Evolutionary conservation across 2,888 invertebrate genomes (phyloP).

Genomic region (Scaptodrosophila latifasciaeformis): DNA sequence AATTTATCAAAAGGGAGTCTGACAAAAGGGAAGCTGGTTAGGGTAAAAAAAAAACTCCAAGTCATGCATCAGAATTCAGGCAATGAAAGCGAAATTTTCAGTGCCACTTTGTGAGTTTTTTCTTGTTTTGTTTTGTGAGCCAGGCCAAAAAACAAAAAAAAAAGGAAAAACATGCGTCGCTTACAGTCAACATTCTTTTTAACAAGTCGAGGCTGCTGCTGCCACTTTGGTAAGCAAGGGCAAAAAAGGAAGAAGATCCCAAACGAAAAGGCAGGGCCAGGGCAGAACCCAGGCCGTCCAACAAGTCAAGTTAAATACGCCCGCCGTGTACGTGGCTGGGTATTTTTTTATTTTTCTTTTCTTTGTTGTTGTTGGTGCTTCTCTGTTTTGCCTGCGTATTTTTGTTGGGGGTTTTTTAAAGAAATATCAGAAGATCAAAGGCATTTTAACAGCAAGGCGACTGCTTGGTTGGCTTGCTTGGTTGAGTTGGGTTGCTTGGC

Average conservation of each 20-base stretch:
- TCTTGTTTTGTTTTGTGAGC: background rate
- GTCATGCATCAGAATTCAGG: conserved; percentile 35
- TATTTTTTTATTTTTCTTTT: conserved; percentile 15
- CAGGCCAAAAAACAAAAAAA: background rate
- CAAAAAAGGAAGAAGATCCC: conserved; percentile 10
- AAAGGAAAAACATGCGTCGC: conserved; percentile 52
- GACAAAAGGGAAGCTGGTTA: background rate
- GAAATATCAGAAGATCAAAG: conserved; percentile 71
- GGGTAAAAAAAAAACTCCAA: conserved; percentile 36
- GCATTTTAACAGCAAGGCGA: conserved; percentile 63
- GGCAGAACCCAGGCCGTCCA: conserved; percentile 12
- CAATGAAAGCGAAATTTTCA: conserved; percentile 65
- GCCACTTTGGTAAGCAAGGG: conserved; percentile 39
- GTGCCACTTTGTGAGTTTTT: conserved; percentile 14
- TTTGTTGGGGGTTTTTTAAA: conserved; percentile 15
- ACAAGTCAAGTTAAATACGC: conserved; percentile 66
- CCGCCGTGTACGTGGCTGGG: conserved; percentile 44
- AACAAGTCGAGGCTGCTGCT: conserved; percentile 48
- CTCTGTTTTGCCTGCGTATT: conserved; percentile 13
- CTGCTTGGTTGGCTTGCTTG: background rate
- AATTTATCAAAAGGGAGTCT: conserved; percentile 6
- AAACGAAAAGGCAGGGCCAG: conserved; percentile 16
- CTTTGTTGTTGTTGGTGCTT: background rate
- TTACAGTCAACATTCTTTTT: conserved; percentile 64
- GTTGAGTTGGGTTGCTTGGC: too few species aligned